Percentiles rank a stretch among this genome's conserved stretches.
phyloP scores from a whole-genome alignment of 2,797 vertebrate species.

The Eptatretus atami region DNA sequence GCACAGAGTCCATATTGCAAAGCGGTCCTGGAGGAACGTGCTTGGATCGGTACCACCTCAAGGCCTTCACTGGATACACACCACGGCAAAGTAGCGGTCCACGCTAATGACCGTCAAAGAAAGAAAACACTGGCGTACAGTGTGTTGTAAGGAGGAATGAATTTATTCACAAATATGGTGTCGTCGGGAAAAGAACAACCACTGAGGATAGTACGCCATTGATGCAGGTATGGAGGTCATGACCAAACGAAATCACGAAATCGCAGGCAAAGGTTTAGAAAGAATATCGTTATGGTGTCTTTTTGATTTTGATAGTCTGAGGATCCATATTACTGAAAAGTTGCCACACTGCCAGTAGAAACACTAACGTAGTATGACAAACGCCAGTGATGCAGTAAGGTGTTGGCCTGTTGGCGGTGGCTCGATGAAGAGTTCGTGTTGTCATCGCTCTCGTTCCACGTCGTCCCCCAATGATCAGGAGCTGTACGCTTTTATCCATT shows the following conservation, averaged over 20 bases:
- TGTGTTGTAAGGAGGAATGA: constrained; percentile 25
- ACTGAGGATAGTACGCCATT: constrained; percentile 16
- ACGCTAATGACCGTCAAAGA: constrained; percentile 21
- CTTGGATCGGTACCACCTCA: constrained; percentile 22
- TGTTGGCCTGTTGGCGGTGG: too few relatives aligned
- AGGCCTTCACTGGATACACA: constrained; percentile 32
- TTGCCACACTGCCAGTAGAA: constrained; percentile 25
- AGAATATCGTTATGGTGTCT: constrained; percentile 27
- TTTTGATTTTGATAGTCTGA: constrained; percentile 26
- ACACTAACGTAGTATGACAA: constrained; percentile 16
- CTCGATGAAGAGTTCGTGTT: too few relatives aligned
- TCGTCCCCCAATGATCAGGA: too few relatives aligned
- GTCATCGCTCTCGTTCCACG: too few relatives aligned
- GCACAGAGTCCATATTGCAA: constrained; percentile 20
- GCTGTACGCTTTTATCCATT: too few relatives aligned
- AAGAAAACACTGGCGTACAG: constrained; percentile 37
- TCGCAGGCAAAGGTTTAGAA: constrained; percentile 34
- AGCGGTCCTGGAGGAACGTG: constrained; percentile 10
- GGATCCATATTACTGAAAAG: constrained; percentile 27
- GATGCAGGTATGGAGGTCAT: constrained; percentile 24
- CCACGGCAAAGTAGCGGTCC: constrained; percentile 24
- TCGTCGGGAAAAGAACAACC: constrained; percentile 20
- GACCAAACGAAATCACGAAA: constrained; percentile 26
- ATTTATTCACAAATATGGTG: constrained; percentile 20
- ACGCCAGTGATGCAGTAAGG: constrained; percentile 7